A percentile compares a stretch with the other conserved stretches of the same genome.
phyloP scores from a whole-genome alignment of 2,888 invertebrate genomes.

The Pedicia rivosa region DNA sequence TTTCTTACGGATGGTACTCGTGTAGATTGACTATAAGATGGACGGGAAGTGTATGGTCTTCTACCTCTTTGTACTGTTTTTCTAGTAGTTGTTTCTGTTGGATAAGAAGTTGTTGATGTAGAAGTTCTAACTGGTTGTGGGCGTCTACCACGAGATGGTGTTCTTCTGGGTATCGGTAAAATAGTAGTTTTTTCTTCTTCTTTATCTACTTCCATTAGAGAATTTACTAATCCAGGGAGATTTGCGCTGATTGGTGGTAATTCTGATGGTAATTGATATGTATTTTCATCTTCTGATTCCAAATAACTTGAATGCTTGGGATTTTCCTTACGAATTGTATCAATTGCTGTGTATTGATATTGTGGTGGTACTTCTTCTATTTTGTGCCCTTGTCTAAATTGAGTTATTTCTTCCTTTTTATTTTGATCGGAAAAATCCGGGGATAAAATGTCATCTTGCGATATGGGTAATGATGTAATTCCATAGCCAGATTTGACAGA shows the following conservation, averaged over 20 bases:
- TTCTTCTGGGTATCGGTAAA: constrained; percentile 33
- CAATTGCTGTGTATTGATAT: too few species aligned
- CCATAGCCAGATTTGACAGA: too few species aligned
- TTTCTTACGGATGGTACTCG: constrained; percentile 26
- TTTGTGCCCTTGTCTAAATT: too few species aligned
- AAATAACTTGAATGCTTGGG: too few species aligned
- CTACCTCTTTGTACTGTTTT: constrained; percentile 27
- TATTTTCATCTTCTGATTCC: too few species aligned
- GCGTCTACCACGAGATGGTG: constrained; percentile 36
- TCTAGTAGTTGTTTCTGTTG: constrained; percentile 20
- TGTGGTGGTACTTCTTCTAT: too few species aligned
- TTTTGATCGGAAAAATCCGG: too few species aligned
- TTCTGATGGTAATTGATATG: constrained; percentile 38
- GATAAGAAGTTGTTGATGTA: constrained; percentile 22
- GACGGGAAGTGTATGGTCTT: constrained; percentile 23
- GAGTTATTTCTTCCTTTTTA: too few species aligned
- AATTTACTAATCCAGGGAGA: constrained; percentile 42
- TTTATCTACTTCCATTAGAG: constrained; percentile 34
- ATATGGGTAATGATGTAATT: too few species aligned
- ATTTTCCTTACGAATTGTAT: too few species aligned
- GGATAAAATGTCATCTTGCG: too few species aligned
- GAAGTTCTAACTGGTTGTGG: constrained; percentile 25
- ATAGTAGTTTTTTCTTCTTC: constrained; percentile 28
- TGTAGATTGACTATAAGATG: constrained; percentile 12
- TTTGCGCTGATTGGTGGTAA: constrained; percentile 39